Evolutionary conservation across 2,113 vertebrate genomes (phyloP).

Genomic region (Phasianus colchicus): DNA sequence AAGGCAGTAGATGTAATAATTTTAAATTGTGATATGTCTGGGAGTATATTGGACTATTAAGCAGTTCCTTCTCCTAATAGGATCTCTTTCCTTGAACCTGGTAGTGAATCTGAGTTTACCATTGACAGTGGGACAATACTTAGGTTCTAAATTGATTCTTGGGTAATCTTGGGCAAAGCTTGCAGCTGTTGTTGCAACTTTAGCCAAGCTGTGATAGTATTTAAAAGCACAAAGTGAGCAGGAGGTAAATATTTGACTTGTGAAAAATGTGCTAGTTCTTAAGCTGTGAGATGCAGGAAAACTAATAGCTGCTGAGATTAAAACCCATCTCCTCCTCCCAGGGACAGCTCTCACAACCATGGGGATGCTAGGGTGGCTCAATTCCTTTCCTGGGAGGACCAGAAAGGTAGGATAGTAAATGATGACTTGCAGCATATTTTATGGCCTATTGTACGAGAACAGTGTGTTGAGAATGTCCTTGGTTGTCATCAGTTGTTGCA

Average conservation of each 20-base stretch:
- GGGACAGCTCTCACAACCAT: not conserved
- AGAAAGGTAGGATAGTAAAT: not conserved
- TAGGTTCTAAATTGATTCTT: not conserved
- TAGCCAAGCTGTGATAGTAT: not conserved
- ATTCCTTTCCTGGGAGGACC: not conserved
- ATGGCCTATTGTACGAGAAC: conserved; percentile 2
- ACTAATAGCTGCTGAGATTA: not conserved
- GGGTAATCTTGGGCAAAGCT: not conserved
- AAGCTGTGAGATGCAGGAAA: not conserved
- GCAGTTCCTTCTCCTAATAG: not conserved
- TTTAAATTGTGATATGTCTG: not conserved
- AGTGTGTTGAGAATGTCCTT: not conserved
- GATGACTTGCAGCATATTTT: conserved; percentile 6
- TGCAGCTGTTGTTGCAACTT: not conserved
- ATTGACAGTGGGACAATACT: not conserved
- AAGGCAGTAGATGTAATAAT: not conserved
- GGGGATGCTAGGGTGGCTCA: not conserved
- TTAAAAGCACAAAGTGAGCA: not conserved
- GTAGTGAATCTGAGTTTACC: not conserved
- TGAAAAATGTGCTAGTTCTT: not conserved
- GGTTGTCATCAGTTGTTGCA: conserved; percentile 27
- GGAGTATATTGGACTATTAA: not conserved
- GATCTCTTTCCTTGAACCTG: not conserved
- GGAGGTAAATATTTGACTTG: not conserved
- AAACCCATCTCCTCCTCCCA: not conserved